phyloP scores from a whole-genome alignment of 2,797 vertebrate genomes.

The Notoglanidium macrostoma region DNA sequence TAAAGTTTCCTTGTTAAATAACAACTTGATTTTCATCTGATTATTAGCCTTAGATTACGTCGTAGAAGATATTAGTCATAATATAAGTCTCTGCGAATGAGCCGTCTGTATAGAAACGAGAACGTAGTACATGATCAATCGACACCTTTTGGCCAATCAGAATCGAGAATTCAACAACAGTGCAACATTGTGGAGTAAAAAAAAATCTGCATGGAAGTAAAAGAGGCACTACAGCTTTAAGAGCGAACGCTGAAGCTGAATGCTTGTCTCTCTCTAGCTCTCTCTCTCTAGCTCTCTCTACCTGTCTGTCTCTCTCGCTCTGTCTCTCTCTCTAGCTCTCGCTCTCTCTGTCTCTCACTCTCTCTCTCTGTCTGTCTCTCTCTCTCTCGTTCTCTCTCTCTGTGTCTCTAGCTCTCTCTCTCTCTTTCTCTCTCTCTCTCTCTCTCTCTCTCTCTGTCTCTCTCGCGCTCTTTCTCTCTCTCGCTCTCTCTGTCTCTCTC shows the following conservation, averaged over 20 bases:
- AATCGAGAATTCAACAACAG: not conserved
- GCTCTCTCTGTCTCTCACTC: constrained; percentile 23
- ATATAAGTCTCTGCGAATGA: too few species aligned
- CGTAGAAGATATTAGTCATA: not conserved
- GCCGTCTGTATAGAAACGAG: not conserved
- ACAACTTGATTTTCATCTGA: not conserved
- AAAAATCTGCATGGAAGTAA: constrained; percentile 2
- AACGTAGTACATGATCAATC: not conserved
- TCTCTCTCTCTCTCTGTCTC: too few species aligned
- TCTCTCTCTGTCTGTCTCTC: constrained; percentile 19
- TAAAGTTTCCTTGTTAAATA: not conserved
- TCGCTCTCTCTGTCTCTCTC: too few species aligned
- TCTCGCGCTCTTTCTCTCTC: too few species aligned
- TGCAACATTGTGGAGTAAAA: not conserved
- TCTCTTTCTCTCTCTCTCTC: too few species aligned
- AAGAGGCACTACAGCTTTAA: constrained; percentile 61
- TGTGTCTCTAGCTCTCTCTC: too few species aligned
- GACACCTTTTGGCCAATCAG: not conserved
- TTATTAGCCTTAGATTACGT: not conserved
- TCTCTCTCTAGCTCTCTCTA: constrained; percentile 32
- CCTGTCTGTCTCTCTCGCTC: constrained; percentile 45
- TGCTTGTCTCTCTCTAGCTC: not conserved
- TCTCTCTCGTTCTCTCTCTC: too few species aligned
- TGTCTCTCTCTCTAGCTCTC: not conserved
- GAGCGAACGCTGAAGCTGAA: constrained; percentile 43